Conservation (phyloP, 2,797 vertebrate genomes). For the Notamacropus eugenii region DNA sequence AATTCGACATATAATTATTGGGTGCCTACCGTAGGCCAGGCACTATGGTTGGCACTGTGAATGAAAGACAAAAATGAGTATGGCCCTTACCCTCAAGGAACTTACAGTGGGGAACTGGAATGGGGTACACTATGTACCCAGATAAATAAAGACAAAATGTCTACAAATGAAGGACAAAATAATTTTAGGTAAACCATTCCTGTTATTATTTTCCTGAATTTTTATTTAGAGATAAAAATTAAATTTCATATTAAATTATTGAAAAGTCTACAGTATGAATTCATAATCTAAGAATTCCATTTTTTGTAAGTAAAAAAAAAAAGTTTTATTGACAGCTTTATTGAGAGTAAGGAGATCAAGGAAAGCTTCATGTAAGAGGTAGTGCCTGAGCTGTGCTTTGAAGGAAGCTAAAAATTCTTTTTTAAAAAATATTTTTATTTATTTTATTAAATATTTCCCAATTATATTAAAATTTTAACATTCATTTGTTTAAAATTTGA, state of each 20-base stretch:
- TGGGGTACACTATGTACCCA: not conserved
- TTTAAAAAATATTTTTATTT: not conserved
- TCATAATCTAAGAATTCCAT: slow-evolving; percentile 52
- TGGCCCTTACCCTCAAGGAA: not conserved
- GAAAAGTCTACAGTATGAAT: slow-evolving; percentile 58
- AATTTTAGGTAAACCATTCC: slow-evolving; percentile 22
- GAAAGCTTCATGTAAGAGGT: no score
- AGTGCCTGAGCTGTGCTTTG: not conserved
- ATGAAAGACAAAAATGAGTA: not conserved
- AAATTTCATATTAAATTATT: slow-evolving; percentile 71
- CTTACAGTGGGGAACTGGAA: not conserved
- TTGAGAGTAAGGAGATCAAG: no score
- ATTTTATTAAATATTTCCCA: not conserved
- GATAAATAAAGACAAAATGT: not conserved
- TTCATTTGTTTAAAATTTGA: not conserved
- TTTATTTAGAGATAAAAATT: slow-evolving; percentile 55
- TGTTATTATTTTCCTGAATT: slow-evolving; percentile 64
- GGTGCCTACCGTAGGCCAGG: not conserved
- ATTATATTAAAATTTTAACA: not conserved
- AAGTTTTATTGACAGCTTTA: not conserved
- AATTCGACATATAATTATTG: not conserved
- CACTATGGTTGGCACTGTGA: not conserved
- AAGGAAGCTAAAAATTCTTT: not conserved
- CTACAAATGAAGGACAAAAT: not conserved
- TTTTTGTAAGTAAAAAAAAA: slow-evolving; percentile 40